These are phyloP conservation scores for Blastomussa wellsi DNA, from an alignment of 92 coral and sea anemone genomes.

Conservation along the genomic window DNA sequence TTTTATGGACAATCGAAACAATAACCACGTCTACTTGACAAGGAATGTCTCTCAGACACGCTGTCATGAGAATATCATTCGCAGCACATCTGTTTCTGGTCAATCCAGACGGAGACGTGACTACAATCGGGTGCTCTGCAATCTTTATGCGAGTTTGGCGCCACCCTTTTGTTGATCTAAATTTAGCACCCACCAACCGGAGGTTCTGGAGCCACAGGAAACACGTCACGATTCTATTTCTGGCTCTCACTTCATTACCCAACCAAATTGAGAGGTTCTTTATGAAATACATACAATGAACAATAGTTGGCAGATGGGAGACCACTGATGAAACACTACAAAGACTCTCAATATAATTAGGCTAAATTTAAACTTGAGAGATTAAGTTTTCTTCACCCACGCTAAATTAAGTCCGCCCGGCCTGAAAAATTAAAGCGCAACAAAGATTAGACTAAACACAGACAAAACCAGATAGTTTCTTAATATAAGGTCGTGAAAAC, in stretches of 20 bases:
- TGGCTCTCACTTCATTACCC: not conserved
- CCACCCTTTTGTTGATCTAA: constrained; percentile 19
- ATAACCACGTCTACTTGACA: not conserved
- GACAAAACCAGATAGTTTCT: not conserved
- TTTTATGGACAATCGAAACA: constrained; percentile 12
- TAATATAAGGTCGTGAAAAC: not conserved
- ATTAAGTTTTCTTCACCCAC: not conserved
- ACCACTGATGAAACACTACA: not conserved
- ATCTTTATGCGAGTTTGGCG: not conserved
- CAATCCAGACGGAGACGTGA: constrained; percentile 35
- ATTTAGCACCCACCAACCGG: constrained; percentile 25
- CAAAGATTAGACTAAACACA: not conserved
- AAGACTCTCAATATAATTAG: not conserved
- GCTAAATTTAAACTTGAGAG: not conserved
- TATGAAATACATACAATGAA: not conserved
- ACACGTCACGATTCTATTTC: constrained; percentile 16
- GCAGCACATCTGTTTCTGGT: not conserved
- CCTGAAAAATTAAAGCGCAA: not conserved
- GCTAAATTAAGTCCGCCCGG: not conserved
- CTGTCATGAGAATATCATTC: constrained; percentile 18
- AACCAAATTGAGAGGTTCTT: not conserved
- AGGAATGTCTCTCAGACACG: constrained; percentile 3
- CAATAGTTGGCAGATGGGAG: not conserved
- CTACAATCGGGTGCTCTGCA: constrained; percentile 16
- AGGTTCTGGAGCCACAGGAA: constrained; percentile 11